Evolutionary conservation across 2,888 invertebrate genomes (phyloP).

Genomic region (Acanthosepion esculentum): DNA sequence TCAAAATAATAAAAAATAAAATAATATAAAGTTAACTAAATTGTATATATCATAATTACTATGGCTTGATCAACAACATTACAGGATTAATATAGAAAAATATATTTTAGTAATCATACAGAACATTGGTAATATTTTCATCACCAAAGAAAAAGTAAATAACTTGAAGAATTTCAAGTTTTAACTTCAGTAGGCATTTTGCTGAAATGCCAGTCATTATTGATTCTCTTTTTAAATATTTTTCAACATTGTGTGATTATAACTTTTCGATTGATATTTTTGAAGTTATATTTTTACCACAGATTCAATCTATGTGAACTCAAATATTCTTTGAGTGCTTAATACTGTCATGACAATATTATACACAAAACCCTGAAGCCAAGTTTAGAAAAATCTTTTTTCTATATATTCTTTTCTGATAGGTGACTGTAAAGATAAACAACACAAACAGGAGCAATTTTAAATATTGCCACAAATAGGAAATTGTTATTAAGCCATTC

Average conservation of each 20-base stretch:
- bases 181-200: neutral
- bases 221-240: neutral
- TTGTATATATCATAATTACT: too few relatives aligned
- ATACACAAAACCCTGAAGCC: neutral
- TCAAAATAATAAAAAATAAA: too few relatives aligned
- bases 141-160: neutral
- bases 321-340: neutral
- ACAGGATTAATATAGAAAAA: too few relatives aligned
- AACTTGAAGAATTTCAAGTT: neutral
- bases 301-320: neutral
- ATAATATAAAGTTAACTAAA: too few relatives aligned
- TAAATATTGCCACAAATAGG: neutral
- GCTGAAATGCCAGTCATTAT: neutral
- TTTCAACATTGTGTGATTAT: neutral
- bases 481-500: neutral
- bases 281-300: neutral
- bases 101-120: neutral
- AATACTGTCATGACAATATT: neutral
- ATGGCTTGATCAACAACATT: too few relatives aligned
- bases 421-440: neutral
- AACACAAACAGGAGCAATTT: neutral
- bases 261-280: neutral
- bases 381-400: neutral
- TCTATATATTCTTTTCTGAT: neutral
- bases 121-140: neutral